Evolutionary conservation across 2,888 invertebrate genomes (phyloP).

Genomic region (Brachypalpus laphriformis): DNA sequence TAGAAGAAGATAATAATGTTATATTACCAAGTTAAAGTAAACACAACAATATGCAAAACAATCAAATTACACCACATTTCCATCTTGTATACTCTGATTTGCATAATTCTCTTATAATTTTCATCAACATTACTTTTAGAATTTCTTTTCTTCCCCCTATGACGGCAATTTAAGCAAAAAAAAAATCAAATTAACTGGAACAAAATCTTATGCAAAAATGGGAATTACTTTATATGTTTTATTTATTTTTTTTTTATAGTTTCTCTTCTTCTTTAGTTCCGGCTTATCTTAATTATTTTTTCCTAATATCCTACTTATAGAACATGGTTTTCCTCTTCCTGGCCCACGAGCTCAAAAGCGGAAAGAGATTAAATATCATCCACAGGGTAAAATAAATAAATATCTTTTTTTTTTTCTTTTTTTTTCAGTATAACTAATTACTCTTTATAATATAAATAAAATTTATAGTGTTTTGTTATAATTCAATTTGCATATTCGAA

Average conservation of each 20-base stretch:
- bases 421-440: neutral
- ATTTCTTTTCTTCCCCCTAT: conserved; percentile 25
- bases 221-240: conserved; percentile 30
- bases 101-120: conserved; percentile 49
- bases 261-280: conserved; percentile 68
- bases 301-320: conserved; percentile 79
- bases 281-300: conserved; percentile 76
- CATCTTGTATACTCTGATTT: conserved; percentile 47
- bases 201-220: conserved; percentile 42
- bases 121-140: conserved; percentile 32
- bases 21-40: neutral
- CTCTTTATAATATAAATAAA: conserved; percentile 3
- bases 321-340: conserved; percentile 82
- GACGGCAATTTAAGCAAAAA: conserved; percentile 9
- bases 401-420: conserved; percentile 17
- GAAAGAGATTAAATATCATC: conserved; percentile 82
- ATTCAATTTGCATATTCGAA: conserved; percentile 22
- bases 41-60: neutral
- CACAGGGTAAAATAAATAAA: conserved; percentile 79
- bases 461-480: conserved; percentile 16
- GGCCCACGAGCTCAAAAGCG: conserved; percentile 81
- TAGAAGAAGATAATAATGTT: too few relatives aligned
- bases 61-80: conserved; percentile 6
- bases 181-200: conserved; percentile 22
- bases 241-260: conserved; percentile 47